Percentiles rank a stretch among this genome's conserved stretches.
Evolutionary conservation across 2,113 vertebrate genomes (phyloP).

Genomic region (Vulpes lagopus): DNA sequence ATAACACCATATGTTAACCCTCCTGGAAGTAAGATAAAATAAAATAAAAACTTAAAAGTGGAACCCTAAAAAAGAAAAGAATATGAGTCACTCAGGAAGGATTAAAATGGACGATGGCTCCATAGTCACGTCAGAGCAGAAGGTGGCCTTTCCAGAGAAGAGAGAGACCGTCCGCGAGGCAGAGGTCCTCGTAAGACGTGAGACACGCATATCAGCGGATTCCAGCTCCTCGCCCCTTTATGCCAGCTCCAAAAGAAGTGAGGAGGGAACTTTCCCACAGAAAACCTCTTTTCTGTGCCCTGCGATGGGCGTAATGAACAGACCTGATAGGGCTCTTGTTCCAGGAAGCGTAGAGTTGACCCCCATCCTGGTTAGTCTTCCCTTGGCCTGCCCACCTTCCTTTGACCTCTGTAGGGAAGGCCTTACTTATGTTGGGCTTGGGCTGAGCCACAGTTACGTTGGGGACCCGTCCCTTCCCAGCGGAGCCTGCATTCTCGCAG

Average conservation of each 20-base stretch:
- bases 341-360: background rate
- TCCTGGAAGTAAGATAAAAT: background rate
- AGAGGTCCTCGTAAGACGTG: background rate
- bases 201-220: background rate
- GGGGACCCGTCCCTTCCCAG: background rate
- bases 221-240: background rate
- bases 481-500: background rate
- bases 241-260: background rate
- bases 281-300: background rate
- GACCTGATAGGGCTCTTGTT: background rate
- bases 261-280: background rate
- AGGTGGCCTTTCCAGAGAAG: slow-evolving; percentile 16
- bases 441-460: background rate
- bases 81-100: slow-evolving; percentile 43
- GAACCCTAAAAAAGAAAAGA: background rate
- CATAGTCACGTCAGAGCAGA: background rate
- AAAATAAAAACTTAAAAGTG: background rate
- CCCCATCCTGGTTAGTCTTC: background rate
- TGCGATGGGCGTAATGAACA: background rate
- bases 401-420: background rate
- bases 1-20: background rate
- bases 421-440: background rate
- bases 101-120: slow-evolving; percentile 75
- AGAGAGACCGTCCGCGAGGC: background rate
- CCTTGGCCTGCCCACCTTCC: background rate